Conservation (phyloP, 1,140 invertebrate species). For the Achroia grisella region DNA sequence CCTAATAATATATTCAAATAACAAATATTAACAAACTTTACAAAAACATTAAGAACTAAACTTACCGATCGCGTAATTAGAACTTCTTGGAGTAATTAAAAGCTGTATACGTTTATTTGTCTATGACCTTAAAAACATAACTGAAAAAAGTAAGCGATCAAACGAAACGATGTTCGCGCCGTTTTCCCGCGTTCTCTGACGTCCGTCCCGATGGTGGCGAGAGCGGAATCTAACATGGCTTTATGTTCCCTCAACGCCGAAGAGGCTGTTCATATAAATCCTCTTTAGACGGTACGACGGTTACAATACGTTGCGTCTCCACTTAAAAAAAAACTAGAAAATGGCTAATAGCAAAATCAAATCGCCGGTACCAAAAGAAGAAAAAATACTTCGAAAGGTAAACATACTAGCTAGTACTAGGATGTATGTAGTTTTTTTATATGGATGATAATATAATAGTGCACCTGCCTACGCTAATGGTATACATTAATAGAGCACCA, state of each 20-base stretch:
- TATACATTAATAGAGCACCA: too few relatives aligned
- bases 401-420: too few relatives aligned
- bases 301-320: background rate
- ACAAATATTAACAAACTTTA: too few relatives aligned
- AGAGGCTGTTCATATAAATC: slow-evolving; percentile 27
- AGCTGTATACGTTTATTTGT: background rate
- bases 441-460: too few relatives aligned
- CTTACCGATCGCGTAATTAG: slow-evolving; percentile 4
- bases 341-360: too few relatives aligned
- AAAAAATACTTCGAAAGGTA: too few relatives aligned
- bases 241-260: slow-evolving; percentile 27
- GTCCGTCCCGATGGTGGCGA: slow-evolving; percentile 21
- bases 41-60: slow-evolving; percentile 2
- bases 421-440: background rate
- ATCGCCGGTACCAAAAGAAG: too few relatives aligned
- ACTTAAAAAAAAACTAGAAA: background rate
- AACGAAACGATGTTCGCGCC: slow-evolving; percentile 7
- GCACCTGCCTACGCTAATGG: too few relatives aligned
- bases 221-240: slow-evolving; percentile 37
- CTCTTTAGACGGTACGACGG: slow-evolving; percentile 19
- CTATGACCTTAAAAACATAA: too few relatives aligned
- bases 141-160: too few relatives aligned
- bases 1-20: too few relatives aligned
- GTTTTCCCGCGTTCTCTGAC: slow-evolving; percentile 7
- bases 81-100: background rate